Evolutionary conservation across 2,113 vertebrate genomes (phyloP), one percentile per base, ranked within the genome.

Genomic region (Pteruthius melanotis): DNA sequence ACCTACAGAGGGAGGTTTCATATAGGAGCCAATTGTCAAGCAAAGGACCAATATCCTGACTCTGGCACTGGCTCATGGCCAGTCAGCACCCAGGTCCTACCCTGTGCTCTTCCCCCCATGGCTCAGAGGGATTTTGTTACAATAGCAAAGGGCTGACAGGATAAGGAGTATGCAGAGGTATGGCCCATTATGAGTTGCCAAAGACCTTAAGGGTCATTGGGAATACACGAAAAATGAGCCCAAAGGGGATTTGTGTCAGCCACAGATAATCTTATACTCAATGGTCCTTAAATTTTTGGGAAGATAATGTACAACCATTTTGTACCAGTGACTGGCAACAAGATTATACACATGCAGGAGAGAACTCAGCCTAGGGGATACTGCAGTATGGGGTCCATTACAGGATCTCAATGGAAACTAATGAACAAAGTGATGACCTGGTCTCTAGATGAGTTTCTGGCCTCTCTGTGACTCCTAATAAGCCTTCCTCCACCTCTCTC

Each of bases 341-440:
- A 61, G 63, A 76, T 16, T 37, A 40, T 10, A 31, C 3, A 15
- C 7, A 3, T 4, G 21, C 19, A 70, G 23, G 13, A 4, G 2
- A 66, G 68, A 91, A 63, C 8, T 15, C 23, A 49, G 42, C 18
- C 40, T 13, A 53, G 22, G 18, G 17, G 3, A 1, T 13, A n/a
- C 20, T 33, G 45, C 3, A 1, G 28, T 15, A 50, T 4, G 0
- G 17, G 19, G 10, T 28, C 12, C 39, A 15, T 7, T 27, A 66
- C 24, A 63, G 40, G 30, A 54, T 40, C 24, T 63, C 75, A n/a
- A 5, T 9, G 40, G 24, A 33, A 82, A 71, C 47, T 14, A 49
- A 14, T 49, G 13, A 79, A 63, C 22, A 59, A 72, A 79, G 19
- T 15, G 23, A 93, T 39, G 5, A 89, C 45, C 5, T 47, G n/a